Evolutionary conservation across 2,888 invertebrate genomes (phyloP), one percentile per base, ranked within the genome.

Genomic region (Dasysyrphus albostriatus): DNA sequence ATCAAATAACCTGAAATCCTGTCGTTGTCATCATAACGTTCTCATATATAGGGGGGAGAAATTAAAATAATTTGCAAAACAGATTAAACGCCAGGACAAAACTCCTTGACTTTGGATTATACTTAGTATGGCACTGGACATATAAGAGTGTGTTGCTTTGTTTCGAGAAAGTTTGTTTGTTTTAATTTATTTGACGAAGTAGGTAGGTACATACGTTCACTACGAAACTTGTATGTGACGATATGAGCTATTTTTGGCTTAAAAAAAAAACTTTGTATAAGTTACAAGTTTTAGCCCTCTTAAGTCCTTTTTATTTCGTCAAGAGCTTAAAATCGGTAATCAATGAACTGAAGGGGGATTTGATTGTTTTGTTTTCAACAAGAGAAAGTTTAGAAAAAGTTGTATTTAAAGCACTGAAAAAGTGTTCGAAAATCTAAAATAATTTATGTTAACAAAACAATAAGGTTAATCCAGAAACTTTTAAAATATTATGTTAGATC

Each of bases 61-160:
- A 77, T 77, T 82, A 72, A 72, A 82, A 82, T 82, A 77, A 77
- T 82, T 70, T 77, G 32, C 65, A 24, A 65, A 77, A 81, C 81
- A 69, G 75, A 81, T 69, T 81, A 69, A 51, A 69, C 67, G 10
- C 67, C 67, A 24, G 34, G 47, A 34, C 16, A 34, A 29, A 47
- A 65, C n/a, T 47, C 32, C 16, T 29, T 65, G 29, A 19, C n/a
- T 16, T 51, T 10, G 32, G 24, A 1, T 24, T 24, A 29, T n/a
- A n/a, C n/a, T n/a, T n/a, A n/a, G n/a, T n/a, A 4, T 44, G 24
- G 39, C 12, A 4, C 39, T 16, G 58, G 37, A 19, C 12, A 63
- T 39, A 39, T 12, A 3, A 9, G 9, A 2, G 19, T 24, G 24
- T 44, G 29, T 10, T 32, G 16, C 29, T 29, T n/a, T 14, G n/a